Conservation (phyloP, 53 echinoderm and acorn worm genomes). For the Luidia sarsii region DNA sequence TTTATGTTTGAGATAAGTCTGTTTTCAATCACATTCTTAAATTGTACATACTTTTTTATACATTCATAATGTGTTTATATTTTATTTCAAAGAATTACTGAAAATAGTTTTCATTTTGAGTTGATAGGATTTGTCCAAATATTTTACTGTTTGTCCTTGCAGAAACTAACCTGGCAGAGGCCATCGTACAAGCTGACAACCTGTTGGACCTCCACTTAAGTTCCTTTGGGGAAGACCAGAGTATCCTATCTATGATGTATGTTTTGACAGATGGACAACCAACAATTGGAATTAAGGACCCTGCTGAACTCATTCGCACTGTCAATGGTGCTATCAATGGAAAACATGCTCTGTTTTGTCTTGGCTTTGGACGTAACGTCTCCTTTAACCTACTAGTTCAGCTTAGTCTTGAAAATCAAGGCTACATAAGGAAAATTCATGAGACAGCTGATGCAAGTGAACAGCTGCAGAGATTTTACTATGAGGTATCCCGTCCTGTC, state of each 20-base stretch:
- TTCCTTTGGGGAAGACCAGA: constrained; percentile 70
- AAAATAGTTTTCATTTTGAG: not conserved
- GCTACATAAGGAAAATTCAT: constrained; percentile 79
- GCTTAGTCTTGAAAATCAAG: constrained; percentile 80
- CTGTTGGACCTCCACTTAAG: constrained; percentile 76
- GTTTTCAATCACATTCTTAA: not conserved
- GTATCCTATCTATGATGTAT: constrained; percentile 82
- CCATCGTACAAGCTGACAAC: constrained; percentile 79
- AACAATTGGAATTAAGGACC: constrained; percentile 67
- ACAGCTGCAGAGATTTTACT: constrained; percentile 76
- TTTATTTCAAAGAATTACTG: not conserved
- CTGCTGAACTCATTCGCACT: constrained; percentile 65
- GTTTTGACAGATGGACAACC: constrained; percentile 87
- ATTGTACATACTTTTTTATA: too few species aligned
- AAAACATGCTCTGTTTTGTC: constrained; percentile 73
- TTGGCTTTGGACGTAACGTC: constrained; percentile 89
- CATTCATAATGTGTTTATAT: not conserved
- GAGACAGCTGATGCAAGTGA: constrained; percentile 73
- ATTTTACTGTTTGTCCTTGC: not conserved
- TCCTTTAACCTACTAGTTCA: constrained; percentile 86
- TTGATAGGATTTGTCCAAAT: too few species aligned
- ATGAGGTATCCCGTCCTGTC: constrained; percentile 78
- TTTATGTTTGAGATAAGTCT: too few species aligned
- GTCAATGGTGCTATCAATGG: constrained; percentile 66
- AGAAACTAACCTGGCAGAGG: constrained; percentile 95